phyloP scores from a whole-genome alignment of 2,113 vertebrate genomes.

The Synchiropus splendidus region DNA sequence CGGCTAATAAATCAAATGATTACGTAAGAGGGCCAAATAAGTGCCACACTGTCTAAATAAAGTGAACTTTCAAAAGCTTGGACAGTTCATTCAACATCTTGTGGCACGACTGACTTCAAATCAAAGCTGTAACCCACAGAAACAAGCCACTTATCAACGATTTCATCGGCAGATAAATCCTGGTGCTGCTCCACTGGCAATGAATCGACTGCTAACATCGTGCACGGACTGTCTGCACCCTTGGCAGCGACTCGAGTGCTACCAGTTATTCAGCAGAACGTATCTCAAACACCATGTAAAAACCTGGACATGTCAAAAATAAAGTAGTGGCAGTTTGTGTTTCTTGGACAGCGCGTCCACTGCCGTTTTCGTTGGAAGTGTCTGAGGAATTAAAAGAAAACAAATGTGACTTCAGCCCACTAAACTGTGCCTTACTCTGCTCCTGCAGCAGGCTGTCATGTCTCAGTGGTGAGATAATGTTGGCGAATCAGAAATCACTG shows the following conservation, averaged over 20 bases:
- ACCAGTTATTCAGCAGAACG: constrained; percentile 18
- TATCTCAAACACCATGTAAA: constrained; percentile 19
- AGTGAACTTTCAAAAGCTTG: background rate
- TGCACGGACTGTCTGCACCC: constrained; percentile 19
- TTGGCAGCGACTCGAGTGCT: constrained; percentile 17
- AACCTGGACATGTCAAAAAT: constrained; percentile 5
- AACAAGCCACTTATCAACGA: constrained; percentile 31
- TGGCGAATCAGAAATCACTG: constrained; percentile 17
- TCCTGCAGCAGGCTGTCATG: too few species aligned
- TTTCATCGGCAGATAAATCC: constrained; percentile 39
- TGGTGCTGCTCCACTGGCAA: constrained; percentile 36
- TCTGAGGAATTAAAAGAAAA: constrained; percentile 4
- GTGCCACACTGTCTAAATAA: too few species aligned
- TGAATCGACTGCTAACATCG: constrained; percentile 38
- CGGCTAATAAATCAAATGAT: too few species aligned
- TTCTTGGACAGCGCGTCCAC: constrained; percentile 13
- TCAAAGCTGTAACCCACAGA: constrained; percentile 32
- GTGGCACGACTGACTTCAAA: constrained; percentile 15
- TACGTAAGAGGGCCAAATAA: too few species aligned
- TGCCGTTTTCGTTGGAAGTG: constrained; percentile 1
- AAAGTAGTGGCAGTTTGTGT: constrained; percentile 2
- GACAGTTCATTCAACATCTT: constrained; percentile 19
- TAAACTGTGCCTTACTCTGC: constrained; percentile 11
- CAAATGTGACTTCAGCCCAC: constrained; percentile 12
- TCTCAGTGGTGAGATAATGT: constrained; percentile 12